Conservation (phyloP, 2,113 vertebrate genomes). For the Sterrhoptilus dennistouni region DNA sequence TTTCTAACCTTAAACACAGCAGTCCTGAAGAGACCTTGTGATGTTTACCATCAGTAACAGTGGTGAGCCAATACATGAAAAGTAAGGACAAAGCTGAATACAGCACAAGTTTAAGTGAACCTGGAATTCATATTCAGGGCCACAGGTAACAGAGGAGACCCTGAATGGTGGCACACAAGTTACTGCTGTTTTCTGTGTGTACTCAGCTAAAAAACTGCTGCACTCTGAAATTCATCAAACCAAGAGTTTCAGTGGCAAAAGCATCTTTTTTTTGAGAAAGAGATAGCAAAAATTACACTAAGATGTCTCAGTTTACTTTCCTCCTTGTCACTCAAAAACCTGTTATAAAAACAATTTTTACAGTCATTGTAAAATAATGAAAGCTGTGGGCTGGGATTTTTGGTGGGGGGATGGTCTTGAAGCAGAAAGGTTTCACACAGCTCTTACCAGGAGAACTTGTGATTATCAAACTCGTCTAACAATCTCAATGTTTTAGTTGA, state of each 20-base stretch:
- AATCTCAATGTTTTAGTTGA: not conserved
- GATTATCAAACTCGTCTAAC: not conserved
- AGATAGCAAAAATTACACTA: not conserved
- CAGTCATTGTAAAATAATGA: not conserved
- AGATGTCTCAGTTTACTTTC: not conserved
- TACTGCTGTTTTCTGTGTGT: not conserved
- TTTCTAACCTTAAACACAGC: not conserved
- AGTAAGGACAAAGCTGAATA: not conserved
- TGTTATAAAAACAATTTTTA: not conserved
- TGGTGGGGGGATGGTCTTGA: not conserved
- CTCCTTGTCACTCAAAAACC: not conserved
- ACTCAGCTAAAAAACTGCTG: not conserved
- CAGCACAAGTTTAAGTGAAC: accelerated
- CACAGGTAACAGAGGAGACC: not conserved
- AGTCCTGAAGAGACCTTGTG: not conserved
- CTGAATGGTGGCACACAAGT: not conserved
- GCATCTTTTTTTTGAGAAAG: not conserved
- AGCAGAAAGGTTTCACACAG: not conserved
- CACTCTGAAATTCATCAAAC: not conserved
- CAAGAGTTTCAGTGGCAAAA: not conserved
- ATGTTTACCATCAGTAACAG: not conserved
- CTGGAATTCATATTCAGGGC: not conserved
- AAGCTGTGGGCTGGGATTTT: not conserved
- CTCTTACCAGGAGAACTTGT: not conserved
- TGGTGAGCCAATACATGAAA: accelerated